A percentile compares a stretch with the other conserved stretches of the same genome.
Conservation (phyloP, 1,140 invertebrate genomes). For the Druon quercuslanigerum region DNA sequence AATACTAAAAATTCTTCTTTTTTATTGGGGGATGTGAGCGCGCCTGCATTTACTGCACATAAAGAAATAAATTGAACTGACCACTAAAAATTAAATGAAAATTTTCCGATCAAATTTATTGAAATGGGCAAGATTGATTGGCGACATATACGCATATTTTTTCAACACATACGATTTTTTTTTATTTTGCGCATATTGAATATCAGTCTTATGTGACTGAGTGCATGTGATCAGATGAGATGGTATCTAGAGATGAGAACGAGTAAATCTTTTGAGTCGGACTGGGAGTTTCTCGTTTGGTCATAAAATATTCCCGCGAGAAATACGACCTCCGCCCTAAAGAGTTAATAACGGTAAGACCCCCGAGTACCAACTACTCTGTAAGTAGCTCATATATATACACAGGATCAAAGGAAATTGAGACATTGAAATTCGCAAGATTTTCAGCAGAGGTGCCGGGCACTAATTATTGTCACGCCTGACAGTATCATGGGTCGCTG, state of each 20-base stretch:
- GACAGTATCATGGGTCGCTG: not conserved
- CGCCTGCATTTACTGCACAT: too few species aligned
- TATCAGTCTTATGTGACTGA: not conserved
- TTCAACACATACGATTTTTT: too few species aligned
- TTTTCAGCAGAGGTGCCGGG: constrained; percentile 39
- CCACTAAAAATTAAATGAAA: too few species aligned
- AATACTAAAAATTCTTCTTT: too few species aligned
- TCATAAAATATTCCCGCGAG: constrained; percentile 38
- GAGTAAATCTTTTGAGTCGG: constrained; percentile 37
- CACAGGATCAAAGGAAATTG: constrained; percentile 47
- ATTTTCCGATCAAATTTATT: too few species aligned
- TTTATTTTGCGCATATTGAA: too few species aligned
- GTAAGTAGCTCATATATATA: constrained; percentile 38
- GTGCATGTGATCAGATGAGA: not conserved
- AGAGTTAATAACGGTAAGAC: constrained; percentile 48
- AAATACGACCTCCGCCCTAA: constrained; percentile 45
- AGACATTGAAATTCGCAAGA: constrained; percentile 41
- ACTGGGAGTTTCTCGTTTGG: constrained; percentile 35
- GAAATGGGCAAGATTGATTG: too few species aligned
- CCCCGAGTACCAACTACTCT: not conserved
- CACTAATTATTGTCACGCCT: constrained; percentile 50
- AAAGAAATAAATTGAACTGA: too few species aligned
- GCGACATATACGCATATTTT: too few species aligned
- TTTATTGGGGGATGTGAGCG: too few species aligned
- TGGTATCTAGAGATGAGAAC: constrained; percentile 36